phyloP scores from a whole-genome alignment of 2,113 vertebrate species.

The Seriola rivoliana region DNA sequence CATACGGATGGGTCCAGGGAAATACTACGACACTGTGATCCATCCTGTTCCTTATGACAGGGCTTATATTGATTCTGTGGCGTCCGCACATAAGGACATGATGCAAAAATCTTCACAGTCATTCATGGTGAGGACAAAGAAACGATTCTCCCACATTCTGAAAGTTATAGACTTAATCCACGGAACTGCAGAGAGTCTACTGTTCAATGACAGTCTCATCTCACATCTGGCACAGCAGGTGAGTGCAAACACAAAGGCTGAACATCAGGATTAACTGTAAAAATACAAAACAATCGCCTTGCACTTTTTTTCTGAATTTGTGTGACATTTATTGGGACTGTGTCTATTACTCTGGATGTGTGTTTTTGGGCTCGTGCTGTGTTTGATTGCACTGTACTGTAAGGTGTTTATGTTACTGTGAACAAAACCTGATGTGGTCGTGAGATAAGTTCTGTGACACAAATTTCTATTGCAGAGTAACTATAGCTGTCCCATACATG shows the following conservation, averaged over 20 bases:
- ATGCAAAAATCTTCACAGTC: constrained; percentile 36
- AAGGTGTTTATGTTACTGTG: background rate
- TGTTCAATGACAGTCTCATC: constrained; percentile 77
- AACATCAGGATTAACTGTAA: background rate
- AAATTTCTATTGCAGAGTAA: too few species aligned
- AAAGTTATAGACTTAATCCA: background rate
- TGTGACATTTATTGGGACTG: too few species aligned
- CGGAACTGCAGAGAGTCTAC: constrained; percentile 79
- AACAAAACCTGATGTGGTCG: background rate
- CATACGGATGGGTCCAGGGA: constrained; percentile 80
- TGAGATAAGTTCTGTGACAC: too few species aligned
- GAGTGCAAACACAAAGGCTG: background rate
- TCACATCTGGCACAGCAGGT: constrained; percentile 73
- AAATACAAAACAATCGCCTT: too few species aligned
- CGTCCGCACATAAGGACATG: rapidly evolving
- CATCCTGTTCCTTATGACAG: constrained; percentile 76
- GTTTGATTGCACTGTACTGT: background rate
- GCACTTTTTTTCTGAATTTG: background rate
- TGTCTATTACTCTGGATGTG: background rate
- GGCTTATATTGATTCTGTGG: constrained; percentile 48
- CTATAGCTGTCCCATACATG: too few species aligned
- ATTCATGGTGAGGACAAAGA: constrained; percentile 73
- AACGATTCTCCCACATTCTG: background rate
- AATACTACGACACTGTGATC: constrained; percentile 80
- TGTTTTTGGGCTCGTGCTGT: background rate